A percentile compares a stretch with the other conserved stretches of the same genome.
Evolutionary conservation across 2,113 vertebrate species (phyloP).

Genomic region (Athene noctua): DNA sequence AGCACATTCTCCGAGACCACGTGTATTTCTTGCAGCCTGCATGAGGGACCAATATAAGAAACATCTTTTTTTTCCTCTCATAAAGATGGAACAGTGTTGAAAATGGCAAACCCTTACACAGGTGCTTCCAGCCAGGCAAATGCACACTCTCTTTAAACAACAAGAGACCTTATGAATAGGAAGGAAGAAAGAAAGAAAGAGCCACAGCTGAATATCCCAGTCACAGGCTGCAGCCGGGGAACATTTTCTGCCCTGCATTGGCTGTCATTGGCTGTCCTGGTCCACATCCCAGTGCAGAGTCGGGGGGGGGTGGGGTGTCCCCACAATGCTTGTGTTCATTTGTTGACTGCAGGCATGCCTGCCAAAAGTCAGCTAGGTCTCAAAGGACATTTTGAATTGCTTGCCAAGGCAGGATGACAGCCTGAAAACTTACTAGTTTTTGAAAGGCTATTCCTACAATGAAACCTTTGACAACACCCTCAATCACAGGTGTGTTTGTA

Average conservation of each 20-base stretch:
- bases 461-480: neutral
- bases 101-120: neutral
- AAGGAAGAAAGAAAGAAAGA: too few species aligned
- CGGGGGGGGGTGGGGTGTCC: neutral
- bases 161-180: neutral
- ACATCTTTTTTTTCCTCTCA: accelerated
- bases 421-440: accelerated
- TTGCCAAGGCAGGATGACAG: neutral
- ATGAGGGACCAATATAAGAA: neutral
- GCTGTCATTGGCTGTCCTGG: neutral
- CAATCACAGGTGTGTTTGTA: neutral
- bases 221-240: neutral
- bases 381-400: neutral
- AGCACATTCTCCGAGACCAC: neutral
- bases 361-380: neutral
- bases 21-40: neutral
- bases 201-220: neutral
- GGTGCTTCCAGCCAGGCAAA: neutral
- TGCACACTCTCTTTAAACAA: neutral
- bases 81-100: neutral
- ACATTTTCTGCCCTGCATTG: neutral
- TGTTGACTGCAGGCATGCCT: neutral
- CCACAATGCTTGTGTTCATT: accelerated
- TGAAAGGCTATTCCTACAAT: neutral
- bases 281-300: neutral